Percentiles rank a stretch among this genome's conserved stretches.
phyloP scores from a whole-genome alignment of 2,888 invertebrate genomes.

The Dryobotodes eremita region DNA sequence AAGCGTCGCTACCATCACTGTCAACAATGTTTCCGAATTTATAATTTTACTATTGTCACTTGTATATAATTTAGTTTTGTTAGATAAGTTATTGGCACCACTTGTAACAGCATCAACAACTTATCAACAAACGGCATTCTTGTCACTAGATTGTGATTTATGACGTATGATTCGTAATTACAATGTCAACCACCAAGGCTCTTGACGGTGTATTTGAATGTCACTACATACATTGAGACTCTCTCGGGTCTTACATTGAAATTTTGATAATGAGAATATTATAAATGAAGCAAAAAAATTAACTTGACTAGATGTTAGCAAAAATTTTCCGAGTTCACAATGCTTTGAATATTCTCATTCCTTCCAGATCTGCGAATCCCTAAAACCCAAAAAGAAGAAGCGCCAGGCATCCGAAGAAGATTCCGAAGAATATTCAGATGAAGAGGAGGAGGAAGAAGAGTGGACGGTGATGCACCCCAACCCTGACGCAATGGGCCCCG shows the following conservation, averaged over 20 bases:
- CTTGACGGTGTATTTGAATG: background rate
- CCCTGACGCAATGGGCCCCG: slow-evolving; percentile 96
- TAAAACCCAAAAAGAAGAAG: slow-evolving; percentile 87
- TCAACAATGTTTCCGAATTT: background rate
- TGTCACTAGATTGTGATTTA: slow-evolving; percentile 1
- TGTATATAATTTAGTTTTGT: background rate
- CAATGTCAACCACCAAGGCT: slow-evolving; percentile 6
- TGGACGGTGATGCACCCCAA: slow-evolving; percentile 97
- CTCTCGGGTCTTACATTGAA: background rate
- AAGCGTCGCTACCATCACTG: background rate
- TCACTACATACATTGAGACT: background rate
- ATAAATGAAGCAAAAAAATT: background rate
- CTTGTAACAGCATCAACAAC: background rate
- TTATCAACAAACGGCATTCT: slow-evolving; percentile 13
- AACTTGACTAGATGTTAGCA: background rate
- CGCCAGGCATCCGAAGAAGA: slow-evolving; percentile 80
- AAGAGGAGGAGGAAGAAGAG: slow-evolving; percentile 78
- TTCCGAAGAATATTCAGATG: slow-evolving; percentile 88
- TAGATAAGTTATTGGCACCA: too few relatives aligned
- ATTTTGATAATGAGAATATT: background rate
- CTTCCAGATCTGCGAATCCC: slow-evolving; percentile 95
- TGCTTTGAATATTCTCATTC: background rate
- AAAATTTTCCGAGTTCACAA: too few relatives aligned
- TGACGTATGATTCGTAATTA: background rate
- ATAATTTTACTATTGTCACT: background rate